Conservation (phyloP, 2,888 invertebrate genomes). For the Leucoptera coffeella region DNA sequence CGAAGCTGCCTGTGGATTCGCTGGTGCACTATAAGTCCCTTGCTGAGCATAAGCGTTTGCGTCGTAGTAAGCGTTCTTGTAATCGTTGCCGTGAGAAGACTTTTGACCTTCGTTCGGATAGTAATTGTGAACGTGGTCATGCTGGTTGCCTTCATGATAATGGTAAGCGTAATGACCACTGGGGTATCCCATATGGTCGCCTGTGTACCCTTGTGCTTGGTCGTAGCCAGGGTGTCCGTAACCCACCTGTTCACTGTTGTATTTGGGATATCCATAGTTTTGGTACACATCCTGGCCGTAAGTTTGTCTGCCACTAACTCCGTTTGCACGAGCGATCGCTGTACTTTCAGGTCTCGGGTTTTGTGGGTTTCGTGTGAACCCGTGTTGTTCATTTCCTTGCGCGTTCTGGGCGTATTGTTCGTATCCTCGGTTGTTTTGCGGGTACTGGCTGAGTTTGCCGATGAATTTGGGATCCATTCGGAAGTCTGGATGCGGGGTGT, state of each 20-base stretch:
- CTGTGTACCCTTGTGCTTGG: slow-evolving; percentile 32
- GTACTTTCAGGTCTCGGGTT: slow-evolving; percentile 29
- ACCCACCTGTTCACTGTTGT: slow-evolving; percentile 43
- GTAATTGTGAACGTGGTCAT: slow-evolving; percentile 33
- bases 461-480: slow-evolving; percentile 44
- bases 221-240: slow-evolving; percentile 56
- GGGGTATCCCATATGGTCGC: slow-evolving; percentile 35
- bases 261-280: slow-evolving; percentile 45
- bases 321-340: slow-evolving; percentile 26
- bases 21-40: slow-evolving; percentile 27
- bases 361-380: slow-evolving; percentile 35
- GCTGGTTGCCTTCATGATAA: slow-evolving; percentile 37
- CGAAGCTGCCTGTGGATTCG: slow-evolving; percentile 11
- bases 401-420: slow-evolving; percentile 24
- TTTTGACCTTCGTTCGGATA: slow-evolving; percentile 45
- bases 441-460: slow-evolving; percentile 35
- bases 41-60: slow-evolving; percentile 20
- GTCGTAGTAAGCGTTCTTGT: slow-evolving; percentile 46
- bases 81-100: slow-evolving; percentile 39
- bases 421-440: slow-evolving; percentile 33
- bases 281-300: slow-evolving; percentile 48
- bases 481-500: slow-evolving; percentile 46
- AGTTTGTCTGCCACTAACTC: slow-evolving; percentile 25
- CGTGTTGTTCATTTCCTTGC: slow-evolving; percentile 35
- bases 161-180: slow-evolving; percentile 47